phyloP scores from a whole-genome alignment of 2,888 invertebrate genomes.

The Masnerella sp. region DNA sequence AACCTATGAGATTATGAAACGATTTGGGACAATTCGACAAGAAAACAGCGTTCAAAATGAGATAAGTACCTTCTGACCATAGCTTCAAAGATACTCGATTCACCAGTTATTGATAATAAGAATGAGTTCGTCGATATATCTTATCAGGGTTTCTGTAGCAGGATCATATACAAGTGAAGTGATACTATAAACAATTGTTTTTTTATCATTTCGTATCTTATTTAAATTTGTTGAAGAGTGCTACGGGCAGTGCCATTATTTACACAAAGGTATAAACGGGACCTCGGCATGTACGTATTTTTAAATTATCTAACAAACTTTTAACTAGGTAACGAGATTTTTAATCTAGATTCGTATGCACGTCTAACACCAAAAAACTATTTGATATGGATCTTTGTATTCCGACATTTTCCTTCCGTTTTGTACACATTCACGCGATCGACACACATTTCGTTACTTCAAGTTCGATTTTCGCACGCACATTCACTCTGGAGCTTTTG shows the following conservation, averaged over 20 bases:
- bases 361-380: slow-evolving; percentile 78
- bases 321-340: slow-evolving; percentile 78
- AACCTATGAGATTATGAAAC: not conserved
- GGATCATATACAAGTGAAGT: slow-evolving; percentile 61
- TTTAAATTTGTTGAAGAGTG: slow-evolving; percentile 52
- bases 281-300: slow-evolving; percentile 75
- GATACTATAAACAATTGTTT: slow-evolving; percentile 58
- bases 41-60: slow-evolving; percentile 30
- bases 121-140: slow-evolving; percentile 45
- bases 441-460: slow-evolving; percentile 50
- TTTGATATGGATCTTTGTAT: slow-evolving; percentile 77
- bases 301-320: slow-evolving; percentile 75
- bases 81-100: slow-evolving; percentile 49
- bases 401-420: slow-evolving; percentile 55
- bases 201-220: slow-evolving; percentile 57
- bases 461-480: slow-evolving; percentile 56
- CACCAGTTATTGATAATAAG: slow-evolving; percentile 46
- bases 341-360: slow-evolving; percentile 74
- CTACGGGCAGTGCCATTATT: slow-evolving; percentile 75
- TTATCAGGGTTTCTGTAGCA: slow-evolving; percentile 45
- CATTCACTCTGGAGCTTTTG: slow-evolving; percentile 66
- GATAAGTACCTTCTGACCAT: slow-evolving; percentile 43
- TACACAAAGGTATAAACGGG: slow-evolving; percentile 77
- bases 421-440: slow-evolving; percentile 45
- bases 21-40: slow-evolving; percentile 13